Conservation (phyloP, 2,888 invertebrate genomes). For the Germaria angustata region DNA sequence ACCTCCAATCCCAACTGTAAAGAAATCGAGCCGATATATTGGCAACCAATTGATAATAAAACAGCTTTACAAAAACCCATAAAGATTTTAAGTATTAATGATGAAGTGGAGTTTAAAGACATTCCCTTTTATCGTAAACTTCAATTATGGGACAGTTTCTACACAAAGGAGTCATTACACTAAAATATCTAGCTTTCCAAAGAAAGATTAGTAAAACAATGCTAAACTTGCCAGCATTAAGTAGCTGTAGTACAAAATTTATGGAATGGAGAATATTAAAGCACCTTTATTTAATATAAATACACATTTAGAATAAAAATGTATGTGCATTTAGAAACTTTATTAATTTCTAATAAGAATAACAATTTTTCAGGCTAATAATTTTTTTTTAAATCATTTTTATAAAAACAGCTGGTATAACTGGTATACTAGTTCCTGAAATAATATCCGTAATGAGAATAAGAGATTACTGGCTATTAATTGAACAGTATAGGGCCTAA, state of each 20-base stretch:
- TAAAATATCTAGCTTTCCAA: slow-evolving; percentile 11
- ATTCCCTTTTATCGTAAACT: slow-evolving; percentile 73
- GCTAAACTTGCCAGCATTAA: slow-evolving; percentile 44
- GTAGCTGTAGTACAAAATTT: not conserved
- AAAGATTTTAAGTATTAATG: slow-evolving; percentile 75
- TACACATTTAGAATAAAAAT: not conserved
- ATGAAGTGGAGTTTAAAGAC: slow-evolving; percentile 72
- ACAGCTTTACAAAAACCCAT: slow-evolving; percentile 40
- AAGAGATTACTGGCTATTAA: too few species aligned
- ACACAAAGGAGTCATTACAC: slow-evolving; percentile 69
- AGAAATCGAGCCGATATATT: slow-evolving; percentile 69
- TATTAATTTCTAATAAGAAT: too few species aligned
- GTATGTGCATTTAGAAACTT: too few species aligned
- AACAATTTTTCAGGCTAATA: too few species aligned
- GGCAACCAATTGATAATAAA: slow-evolving; percentile 68
- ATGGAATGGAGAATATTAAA: not conserved
- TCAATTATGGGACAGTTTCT: slow-evolving; percentile 76
- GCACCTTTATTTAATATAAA: not conserved
- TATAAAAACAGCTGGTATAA: too few species aligned
- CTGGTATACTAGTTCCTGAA: too few species aligned
- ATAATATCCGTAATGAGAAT: too few species aligned
- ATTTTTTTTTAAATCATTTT: too few species aligned
- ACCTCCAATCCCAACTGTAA: slow-evolving; percentile 75
- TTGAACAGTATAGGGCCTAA: too few species aligned
- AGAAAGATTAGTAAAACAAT: not conserved